Evolutionary conservation across 1,140 invertebrate species (phyloP), one percentile per base, ranked within the genome.

Genomic region (Calycopis cecrops): DNA sequence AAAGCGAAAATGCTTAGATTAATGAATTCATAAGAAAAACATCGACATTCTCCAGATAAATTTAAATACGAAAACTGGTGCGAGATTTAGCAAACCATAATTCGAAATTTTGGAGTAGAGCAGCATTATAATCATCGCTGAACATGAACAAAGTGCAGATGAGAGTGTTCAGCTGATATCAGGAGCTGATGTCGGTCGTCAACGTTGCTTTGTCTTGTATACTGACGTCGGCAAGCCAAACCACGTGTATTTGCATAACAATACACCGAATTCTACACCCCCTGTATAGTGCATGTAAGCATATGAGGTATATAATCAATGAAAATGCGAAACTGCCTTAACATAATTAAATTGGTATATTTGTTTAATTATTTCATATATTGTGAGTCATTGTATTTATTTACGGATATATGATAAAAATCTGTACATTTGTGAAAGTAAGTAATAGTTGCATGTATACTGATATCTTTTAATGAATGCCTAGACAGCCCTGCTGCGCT

Each of bases 231-330:
- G 69, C 72, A 74, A 76, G 73, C 79, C 77, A 63, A 78, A 77
- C 78, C 70, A 70, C 65, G 52, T 54, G 59, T 77, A 84, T 85
- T 84, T 84, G 72, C 82, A 85, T 85, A 72, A 84, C 80, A 85
- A 84, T 85, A 67, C 69, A 61, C 59, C 63, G 68, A 72, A 73
- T 28, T 76, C 73, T 63, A 67, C 70, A 69, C 66, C 66, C 60
- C 48, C 63, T 49, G 61, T 44, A 56, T 55, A 65, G 50, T 38
- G 38, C 21, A 44, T 53, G 52, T 16, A 33, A 44, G 40, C 52
- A 28, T 21, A 40, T 53, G 40, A 28, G 48, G 28, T 53, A 34
- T 18, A 38, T 28, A 28, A 28, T 44, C 12, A 40, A 33, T 42
- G 12, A 11, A 42, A 52, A 42, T 53, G 38, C 42, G 38, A 38